Evolutionary conservation across 2,888 invertebrate species (phyloP), one percentile per base, ranked within the genome.

Genomic region (Elysia crispata): DNA sequence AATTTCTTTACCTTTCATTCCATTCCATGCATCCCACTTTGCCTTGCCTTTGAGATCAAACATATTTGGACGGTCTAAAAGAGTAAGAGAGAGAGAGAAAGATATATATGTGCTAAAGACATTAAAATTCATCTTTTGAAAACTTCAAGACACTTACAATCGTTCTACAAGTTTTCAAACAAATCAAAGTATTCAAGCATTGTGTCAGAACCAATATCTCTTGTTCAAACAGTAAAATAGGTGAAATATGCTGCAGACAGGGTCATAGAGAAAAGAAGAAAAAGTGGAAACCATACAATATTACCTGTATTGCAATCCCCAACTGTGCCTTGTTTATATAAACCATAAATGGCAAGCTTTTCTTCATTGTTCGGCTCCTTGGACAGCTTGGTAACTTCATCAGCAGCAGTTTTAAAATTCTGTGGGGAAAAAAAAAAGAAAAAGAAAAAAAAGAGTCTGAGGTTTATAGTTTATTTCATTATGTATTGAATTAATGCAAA

Each of bases 21-120:
- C 86, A 83, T 92, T 93, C 94, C 94, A 94, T 0, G 94, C 93
- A 83, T 93, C 93, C 93, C 93, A 94, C 87, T 94, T 94, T 3
- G 94, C 94, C 82, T 93, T 92, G 3, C 93, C 94, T 31, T 93
- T 94, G 85, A 94, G 91, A 86, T 94, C 94, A 88, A 94, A 90
- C 91, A 93, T 92, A 23, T 94, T 93, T 20, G 94, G 94, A 81
- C 76, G 54, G 11, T 62, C 80, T 80, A 41, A 25, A 76, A 18
- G 1, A 30, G 54, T 5, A 70, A 3, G 33, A 70, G 5, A 60
- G 13, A 60, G 15, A 23, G 23, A 15, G 6, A 41, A 60, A 8
- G 5, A 23, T 8, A 60, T 8, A 3, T 60, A 41, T 41, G 41
- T 41, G 3, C 20, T 60, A 23, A 60, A 60, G 15, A 5, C 3